These are phyloP conservation scores for Polymixis flavicincta DNA, from an alignment of 2,888 invertebrate species.

Conservation along the genomic window DNA sequence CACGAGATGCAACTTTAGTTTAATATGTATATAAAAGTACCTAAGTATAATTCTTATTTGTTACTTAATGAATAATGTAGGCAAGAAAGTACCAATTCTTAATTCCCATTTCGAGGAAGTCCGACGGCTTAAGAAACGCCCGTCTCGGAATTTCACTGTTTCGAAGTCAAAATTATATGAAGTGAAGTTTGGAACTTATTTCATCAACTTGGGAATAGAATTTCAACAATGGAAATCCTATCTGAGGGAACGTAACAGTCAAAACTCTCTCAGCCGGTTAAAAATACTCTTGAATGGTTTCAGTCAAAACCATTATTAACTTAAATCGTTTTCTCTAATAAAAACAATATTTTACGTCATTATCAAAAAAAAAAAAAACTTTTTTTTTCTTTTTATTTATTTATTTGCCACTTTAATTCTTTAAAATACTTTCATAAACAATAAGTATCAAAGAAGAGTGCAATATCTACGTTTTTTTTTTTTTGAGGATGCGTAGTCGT, in stretches of 20 bases:
- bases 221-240: slow-evolving; percentile 39
- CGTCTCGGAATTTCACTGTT: slow-evolving; percentile 26
- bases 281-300: not conserved
- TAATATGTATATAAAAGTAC: no score
- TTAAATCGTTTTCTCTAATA: not conserved
- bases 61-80: not conserved
- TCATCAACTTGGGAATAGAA: slow-evolving; percentile 36
- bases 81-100: not conserved
- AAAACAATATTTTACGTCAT: not conserved
- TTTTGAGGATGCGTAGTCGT: no score
- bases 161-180: slow-evolving; percentile 41
- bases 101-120: not conserved
- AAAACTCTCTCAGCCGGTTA: no score
- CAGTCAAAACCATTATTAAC: not conserved
- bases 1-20: no score
- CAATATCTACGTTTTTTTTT: no score
- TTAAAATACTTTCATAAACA: no score
- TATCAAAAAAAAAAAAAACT: no score
- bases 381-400: no score
- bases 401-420: no score
- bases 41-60: not conserved
- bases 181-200: slow-evolving; percentile 38
- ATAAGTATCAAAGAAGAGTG: no score
- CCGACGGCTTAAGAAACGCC: not conserved
- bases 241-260: not conserved